Conservation (phyloP, 2,888 invertebrate genomes). For the Scaptomyza tumidula region DNA sequence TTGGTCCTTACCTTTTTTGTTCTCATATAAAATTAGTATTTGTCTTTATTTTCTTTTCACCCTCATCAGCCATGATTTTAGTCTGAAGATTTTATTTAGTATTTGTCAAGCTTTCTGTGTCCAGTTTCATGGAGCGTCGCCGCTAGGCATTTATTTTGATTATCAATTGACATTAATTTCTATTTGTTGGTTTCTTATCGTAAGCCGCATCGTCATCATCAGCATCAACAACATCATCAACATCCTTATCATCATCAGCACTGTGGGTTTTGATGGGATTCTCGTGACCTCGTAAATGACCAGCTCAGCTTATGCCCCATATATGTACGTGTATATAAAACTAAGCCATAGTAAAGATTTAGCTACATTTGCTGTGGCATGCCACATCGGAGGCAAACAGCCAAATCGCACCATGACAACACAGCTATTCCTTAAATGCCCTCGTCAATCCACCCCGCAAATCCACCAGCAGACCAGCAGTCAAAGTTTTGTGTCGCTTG, state of each 20-base stretch:
- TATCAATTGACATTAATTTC: constrained; percentile 84
- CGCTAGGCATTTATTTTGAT: constrained; percentile 83
- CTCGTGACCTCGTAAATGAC: constrained; percentile 55
- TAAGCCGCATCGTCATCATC: constrained; percentile 59
- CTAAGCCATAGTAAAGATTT: constrained; percentile 46
- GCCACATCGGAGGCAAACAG: constrained; percentile 26
- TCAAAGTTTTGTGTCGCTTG: constrained; percentile 49
- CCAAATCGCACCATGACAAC: constrained; percentile 19
- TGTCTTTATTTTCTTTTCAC: constrained; percentile 6
- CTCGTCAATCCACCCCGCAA: background rate
- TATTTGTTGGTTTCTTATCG: constrained; percentile 80
- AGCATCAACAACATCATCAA: constrained; percentile 8
- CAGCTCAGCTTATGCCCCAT: constrained; percentile 45
- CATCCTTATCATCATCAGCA: constrained; percentile 7
- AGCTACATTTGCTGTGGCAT: constrained; percentile 43
- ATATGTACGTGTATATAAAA: constrained; percentile 22
- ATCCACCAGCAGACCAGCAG: too few relatives aligned
- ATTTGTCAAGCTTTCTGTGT: constrained; percentile 48
- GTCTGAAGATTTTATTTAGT: background rate
- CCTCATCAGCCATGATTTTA: background rate
- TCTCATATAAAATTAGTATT: constrained; percentile 3
- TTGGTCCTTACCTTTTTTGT: background rate
- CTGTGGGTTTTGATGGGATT: constrained; percentile 8
- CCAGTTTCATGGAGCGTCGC: constrained; percentile 7
- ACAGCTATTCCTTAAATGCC: constrained; percentile 45